Percentiles rank a stretch among this genome's conserved stretches.
Conservation (phyloP, 2,888 invertebrate species). For the Aphodius sticticus region DNA sequence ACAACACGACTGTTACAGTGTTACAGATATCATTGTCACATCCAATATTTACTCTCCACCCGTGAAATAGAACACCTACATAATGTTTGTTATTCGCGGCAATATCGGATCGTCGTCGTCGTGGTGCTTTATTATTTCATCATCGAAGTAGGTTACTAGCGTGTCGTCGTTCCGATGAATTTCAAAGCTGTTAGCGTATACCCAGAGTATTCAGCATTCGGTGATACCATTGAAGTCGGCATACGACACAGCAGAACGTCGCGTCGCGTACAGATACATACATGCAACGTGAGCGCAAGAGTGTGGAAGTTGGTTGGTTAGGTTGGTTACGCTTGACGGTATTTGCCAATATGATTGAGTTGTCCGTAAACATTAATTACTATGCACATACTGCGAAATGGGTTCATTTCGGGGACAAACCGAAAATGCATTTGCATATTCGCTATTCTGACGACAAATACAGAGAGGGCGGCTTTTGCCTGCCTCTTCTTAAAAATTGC, state of each 20-base stretch:
- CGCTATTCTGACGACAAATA: background rate
- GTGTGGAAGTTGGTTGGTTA: background rate
- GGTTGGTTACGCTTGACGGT: background rate
- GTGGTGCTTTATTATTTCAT: background rate
- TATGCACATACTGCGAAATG: background rate
- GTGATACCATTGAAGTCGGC: background rate
- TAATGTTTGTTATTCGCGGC: background rate
- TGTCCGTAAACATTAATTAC: background rate
- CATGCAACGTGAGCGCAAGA: background rate
- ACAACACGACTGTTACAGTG: background rate
- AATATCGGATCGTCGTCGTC: background rate
- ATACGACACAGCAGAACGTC: background rate
- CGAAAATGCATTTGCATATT: background rate
- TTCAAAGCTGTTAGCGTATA: background rate
- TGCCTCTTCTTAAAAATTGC: background rate
- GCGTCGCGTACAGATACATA: background rate
- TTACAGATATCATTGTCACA: background rate
- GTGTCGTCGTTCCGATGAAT: background rate
- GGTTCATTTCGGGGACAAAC: background rate
- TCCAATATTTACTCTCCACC: background rate
- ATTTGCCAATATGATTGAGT: constrained; percentile 4
- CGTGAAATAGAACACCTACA: background rate
- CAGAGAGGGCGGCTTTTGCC: background rate
- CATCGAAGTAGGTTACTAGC: background rate
- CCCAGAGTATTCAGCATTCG: background rate